phyloP scores from a whole-genome alignment of 2,797 vertebrate species.

The Oreortyx pictus region DNA sequence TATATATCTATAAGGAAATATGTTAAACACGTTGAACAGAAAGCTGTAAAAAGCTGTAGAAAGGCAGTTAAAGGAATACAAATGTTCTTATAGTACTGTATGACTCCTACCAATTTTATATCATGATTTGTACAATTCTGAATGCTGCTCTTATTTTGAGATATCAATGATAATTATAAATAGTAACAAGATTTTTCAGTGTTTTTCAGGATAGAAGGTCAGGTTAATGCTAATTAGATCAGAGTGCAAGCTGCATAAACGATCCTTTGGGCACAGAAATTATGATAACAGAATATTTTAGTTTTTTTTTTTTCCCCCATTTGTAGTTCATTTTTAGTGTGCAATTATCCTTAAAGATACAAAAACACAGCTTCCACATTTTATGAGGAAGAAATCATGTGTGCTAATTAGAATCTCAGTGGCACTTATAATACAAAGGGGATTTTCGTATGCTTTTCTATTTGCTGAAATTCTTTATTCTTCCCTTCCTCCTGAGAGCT shows the following conservation, averaged over 20 bases:
- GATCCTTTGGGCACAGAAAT: conserved; percentile 10
- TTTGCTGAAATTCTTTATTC: conserved; percentile 16
- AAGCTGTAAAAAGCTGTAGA: too few species aligned
- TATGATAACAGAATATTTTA: conserved; percentile 38
- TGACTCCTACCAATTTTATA: neutral
- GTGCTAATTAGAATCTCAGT: conserved; percentile 55
- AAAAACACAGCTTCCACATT: conserved; percentile 54
- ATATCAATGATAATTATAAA: conserved; percentile 6
- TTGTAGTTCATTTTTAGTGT: conserved; percentile 51
- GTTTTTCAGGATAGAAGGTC: conserved; percentile 4
- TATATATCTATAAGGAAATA: neutral
- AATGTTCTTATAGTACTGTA: neutral
- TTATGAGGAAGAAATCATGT: conserved; percentile 53
- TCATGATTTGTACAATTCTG: neutral
- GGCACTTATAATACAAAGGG: conserved; percentile 10
- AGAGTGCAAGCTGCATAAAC: conserved; percentile 8
- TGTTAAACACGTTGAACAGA: neutral
- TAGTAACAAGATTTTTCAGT: neutral
- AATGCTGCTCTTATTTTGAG: conserved; percentile 17
- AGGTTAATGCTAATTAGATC: conserved; percentile 53
- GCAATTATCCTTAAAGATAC: conserved; percentile 67
- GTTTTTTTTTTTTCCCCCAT: neutral
- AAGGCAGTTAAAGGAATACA: neutral
- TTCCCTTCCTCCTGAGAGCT: neutral
- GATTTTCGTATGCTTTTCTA: neutral